Evolutionary conservation across 2,888 invertebrate genomes (phyloP).

Genomic region (Teleiodes luculella): DNA sequence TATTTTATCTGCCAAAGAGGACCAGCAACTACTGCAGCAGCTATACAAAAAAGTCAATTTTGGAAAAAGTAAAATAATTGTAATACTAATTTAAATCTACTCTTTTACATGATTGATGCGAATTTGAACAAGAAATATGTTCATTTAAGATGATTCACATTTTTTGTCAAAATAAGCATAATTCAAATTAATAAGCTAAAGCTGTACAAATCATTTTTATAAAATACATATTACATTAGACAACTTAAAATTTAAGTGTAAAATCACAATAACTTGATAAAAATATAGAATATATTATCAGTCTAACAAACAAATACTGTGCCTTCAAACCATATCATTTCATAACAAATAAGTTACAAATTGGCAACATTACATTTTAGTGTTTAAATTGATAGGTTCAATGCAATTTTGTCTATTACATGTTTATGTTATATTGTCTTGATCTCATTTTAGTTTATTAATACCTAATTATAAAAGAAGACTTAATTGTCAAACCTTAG

Average conservation of each 20-base stretch:
- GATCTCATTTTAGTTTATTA: no score
- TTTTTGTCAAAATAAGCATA: background rate
- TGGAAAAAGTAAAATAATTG: no score
- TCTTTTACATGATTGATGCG: background rate
- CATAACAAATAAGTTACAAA: no score
- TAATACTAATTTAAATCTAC: background rate
- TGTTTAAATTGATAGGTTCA: no score
- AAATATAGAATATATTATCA: conserved; percentile 21
- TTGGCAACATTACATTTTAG: no score
- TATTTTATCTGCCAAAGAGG: background rate
- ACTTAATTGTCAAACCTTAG: background rate
- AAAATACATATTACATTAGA: background rate
- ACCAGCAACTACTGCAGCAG: background rate
- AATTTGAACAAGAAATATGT: no score
- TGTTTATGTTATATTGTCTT: no score
- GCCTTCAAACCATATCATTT: no score
- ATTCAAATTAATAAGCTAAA: background rate
- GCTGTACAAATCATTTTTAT: conserved; percentile 2
- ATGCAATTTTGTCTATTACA: no score
- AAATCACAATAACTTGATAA: background rate
- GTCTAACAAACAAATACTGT: conserved; percentile 1
- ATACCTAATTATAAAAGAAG: background rate
- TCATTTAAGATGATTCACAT: background rate
- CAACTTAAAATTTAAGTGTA: conserved; percentile 3
- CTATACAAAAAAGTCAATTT: no score